Evolutionary conservation across 1,140 invertebrate genomes (phyloP), one percentile per base, ranked within the genome.

Genomic region (Musca domestica): DNA sequence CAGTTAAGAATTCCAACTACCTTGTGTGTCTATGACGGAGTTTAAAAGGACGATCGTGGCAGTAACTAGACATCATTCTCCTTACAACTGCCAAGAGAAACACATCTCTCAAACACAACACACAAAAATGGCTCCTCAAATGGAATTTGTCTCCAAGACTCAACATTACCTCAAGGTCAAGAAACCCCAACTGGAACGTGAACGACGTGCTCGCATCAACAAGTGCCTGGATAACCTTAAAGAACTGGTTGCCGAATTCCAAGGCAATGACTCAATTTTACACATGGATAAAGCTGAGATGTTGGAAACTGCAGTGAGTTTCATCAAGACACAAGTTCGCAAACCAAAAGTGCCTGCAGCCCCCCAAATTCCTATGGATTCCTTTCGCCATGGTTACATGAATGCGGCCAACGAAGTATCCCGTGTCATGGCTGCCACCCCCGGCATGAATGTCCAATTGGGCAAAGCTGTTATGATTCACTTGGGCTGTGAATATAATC

Each of bases 201-300:
- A 95, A 84, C 87, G 95, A 66, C 85, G 96, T 70, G 95, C 95
- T 61, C 87, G 96, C 73, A 98, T 98, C 83, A 98, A 98, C 84
- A 90, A 92, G 67, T 97, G 94, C 81, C 85, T 98, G 74, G 93
- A 95, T 81, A 93, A 96, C 77, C 86, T 98, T 56, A 98, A 98
- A 83, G 92, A 93, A 75, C 83, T 98, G 71, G 95, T 98, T 87
- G 90, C 96, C 70, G 90, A 91, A 74, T 93, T 94, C 69, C 93
- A 95, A 83, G 92, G 92, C 67, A 93, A 95, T 81, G 93, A 94
- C 81, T 90, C 91, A 81, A 93, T 95, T 34, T 91, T 93, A 27
- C 96, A 98, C 76, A 82, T 98, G 78, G 96, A 98, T 83, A 98
- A 98, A 81, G 96, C 96, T 20, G 96, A 98, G 83, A 97, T 98